Evolutionary conservation across 1,140 invertebrate genomes (phyloP), one percentile per base, ranked within the genome.

Genomic region (Trichogramma pretiosum): DNA sequence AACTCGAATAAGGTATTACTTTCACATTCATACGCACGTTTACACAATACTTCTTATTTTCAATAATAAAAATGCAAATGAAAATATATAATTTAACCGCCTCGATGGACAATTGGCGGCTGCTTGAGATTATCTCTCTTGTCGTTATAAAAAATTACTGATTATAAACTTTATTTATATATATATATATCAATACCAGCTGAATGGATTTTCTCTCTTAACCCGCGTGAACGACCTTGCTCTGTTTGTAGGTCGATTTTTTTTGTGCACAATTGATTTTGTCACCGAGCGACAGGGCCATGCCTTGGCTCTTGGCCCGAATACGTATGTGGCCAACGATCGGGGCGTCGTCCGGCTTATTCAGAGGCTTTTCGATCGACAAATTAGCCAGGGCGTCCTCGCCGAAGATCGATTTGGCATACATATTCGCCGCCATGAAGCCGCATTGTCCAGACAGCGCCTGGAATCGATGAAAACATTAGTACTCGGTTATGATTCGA

Each of bases 361-460:
- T 84, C 24, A 89, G 75, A 11, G 93, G 87, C 60, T 95, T 96
- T 70, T 99, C 97, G 58, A 99, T 93, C 61, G 92, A 96, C 54
- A 99, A 79, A 79, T 99, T 99, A 37, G 95, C 96, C 48, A 99
- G 72, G 3, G 95, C 95, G 72, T 99, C 94, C 74, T 99, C 96
- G 3, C 97, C 97, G 73, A 99, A 99, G 62, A 99, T 98, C 3
- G 94, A 98, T 62, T 93, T 85, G 28, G 96, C 95, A 74, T 98
- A 99, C 77, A 99, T 85, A 65, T 99, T 99, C 26, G 95, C 97
- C 28, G 95, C 95, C 89, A 99, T 93, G 70, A 99, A 99, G 13
- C 94, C 93, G 71, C 95, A 99, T 59, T 98, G 90, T 1, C 95
- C 95, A 8, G 85, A 87, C 26, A 98, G 68, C 16, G 93, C 93